phyloP scores from a whole-genome alignment of 2,797 vertebrate species.

The Rallus crepitans region DNA sequence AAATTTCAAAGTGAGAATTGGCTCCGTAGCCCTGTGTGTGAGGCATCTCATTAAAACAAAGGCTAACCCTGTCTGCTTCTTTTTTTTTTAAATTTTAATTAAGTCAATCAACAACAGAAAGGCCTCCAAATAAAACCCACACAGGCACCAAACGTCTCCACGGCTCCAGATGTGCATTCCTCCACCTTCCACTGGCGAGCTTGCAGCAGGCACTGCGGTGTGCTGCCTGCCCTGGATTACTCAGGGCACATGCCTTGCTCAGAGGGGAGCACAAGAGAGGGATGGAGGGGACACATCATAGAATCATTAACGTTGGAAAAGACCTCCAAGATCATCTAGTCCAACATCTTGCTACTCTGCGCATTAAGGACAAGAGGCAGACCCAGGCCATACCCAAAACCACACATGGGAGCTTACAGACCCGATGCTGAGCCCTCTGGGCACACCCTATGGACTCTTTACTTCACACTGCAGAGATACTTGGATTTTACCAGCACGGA shows the following conservation, averaged over 20 bases:
- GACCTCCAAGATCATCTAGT: no score
- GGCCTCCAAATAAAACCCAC: conserved; percentile 45
- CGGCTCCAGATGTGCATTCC: conserved; percentile 37
- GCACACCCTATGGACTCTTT: rapidly evolving
- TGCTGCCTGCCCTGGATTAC: neutral
- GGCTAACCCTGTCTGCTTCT: neutral
- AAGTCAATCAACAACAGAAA: conserved; percentile 21
- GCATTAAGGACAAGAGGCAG: neutral
- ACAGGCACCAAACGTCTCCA: neutral
- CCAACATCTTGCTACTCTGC: neutral
- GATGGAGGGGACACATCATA: neutral
- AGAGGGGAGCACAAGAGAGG: rapidly evolving
- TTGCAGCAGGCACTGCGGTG: rapidly evolving
- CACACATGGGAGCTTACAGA: rapidly evolving
- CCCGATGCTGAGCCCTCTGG: neutral
- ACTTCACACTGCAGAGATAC: neutral
- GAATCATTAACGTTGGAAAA: no score
- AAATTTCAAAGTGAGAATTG: neutral
- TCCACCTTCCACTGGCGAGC: neutral
- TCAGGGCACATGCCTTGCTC: neutral
- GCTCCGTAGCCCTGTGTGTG: neutral
- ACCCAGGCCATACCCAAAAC: rapidly evolving
- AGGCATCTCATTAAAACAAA: neutral
- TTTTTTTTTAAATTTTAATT: neutral
- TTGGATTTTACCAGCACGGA: neutral